These are phyloP conservation scores for Xiphias gladius DNA, from an alignment of 2,113 vertebrate species.

Conservation along the genomic window DNA sequence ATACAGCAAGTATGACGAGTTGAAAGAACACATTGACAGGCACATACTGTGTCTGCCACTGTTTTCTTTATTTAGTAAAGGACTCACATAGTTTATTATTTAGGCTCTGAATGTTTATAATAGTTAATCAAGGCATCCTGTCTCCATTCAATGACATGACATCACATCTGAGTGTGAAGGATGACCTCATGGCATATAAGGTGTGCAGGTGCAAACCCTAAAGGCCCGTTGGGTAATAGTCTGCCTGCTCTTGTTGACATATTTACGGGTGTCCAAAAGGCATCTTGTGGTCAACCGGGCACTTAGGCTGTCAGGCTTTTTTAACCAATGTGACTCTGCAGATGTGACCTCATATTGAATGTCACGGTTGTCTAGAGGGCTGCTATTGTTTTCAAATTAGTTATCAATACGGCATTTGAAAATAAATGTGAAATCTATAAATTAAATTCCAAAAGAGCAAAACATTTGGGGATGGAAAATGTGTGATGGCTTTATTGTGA, in stretches of 20 bases:
- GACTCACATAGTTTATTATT: conserved; percentile 33
- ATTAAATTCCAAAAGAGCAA: conserved; percentile 13
- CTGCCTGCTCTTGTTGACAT: conserved; percentile 67
- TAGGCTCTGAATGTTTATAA: conserved; percentile 34
- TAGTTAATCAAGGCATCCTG: conserved; percentile 47
- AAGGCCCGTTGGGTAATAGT: conserved; percentile 56
- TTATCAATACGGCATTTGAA: conserved; percentile 24
- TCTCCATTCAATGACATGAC: conserved; percentile 32
- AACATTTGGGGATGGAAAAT: background rate
- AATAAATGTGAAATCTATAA: conserved; percentile 44
- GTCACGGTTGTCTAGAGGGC: conserved; percentile 36
- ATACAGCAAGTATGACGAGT: background rate
- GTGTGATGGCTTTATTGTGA: conserved; percentile 4
- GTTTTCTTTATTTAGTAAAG: conserved; percentile 42
- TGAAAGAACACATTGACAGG: conserved; percentile 13
- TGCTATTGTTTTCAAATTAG: conserved; percentile 49
- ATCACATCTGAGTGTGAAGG: conserved; percentile 35
- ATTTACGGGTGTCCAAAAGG: conserved; percentile 69
- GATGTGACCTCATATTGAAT: conserved; percentile 66
- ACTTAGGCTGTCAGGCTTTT: conserved; percentile 56
- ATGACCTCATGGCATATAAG: conserved; percentile 63
- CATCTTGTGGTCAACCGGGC: conserved; percentile 54
- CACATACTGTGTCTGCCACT: background rate
- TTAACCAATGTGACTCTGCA: conserved; percentile 58
- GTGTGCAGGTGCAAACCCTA: conserved; percentile 71